Evolutionary conservation across 2,888 invertebrate genomes (phyloP).

Genomic region (Uropetala carovei): DNA sequence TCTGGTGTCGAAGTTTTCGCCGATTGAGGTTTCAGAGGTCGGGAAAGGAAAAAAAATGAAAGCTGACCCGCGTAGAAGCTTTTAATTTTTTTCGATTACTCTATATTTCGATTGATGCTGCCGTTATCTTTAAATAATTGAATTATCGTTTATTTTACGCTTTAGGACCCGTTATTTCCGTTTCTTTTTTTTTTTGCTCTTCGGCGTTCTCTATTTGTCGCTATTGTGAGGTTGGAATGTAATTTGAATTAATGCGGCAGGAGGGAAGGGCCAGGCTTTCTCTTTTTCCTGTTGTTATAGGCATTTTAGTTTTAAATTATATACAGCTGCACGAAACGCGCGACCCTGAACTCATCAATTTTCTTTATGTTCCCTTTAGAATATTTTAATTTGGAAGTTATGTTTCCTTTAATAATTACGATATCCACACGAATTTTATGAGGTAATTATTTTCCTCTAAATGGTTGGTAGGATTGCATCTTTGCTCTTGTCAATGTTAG

Average conservation of each 20-base stretch:
- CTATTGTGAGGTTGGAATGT: slow-evolving; percentile 33
- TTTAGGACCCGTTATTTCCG: slow-evolving; percentile 13
- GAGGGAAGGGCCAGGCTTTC: neutral
- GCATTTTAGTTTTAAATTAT: no score
- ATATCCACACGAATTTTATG: no score
- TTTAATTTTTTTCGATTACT: neutral
- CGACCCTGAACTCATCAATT: no score
- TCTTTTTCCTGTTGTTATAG: neutral
- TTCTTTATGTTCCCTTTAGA: no score
- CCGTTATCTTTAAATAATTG: slow-evolving; percentile 23
- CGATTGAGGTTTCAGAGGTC: neutral
- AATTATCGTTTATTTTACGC: slow-evolving; percentile 33
- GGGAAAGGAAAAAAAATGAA: no score
- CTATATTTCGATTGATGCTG: slow-evolving; percentile 11
- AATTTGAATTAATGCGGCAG: slow-evolving; percentile 36
- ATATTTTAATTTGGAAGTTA: no score
- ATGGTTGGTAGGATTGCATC: no score
- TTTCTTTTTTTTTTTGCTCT: slow-evolving; percentile 7
- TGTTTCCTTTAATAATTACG: no score
- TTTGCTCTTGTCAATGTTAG: no score
- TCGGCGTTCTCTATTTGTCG: slow-evolving; percentile 38
- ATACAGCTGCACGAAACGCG: no score
- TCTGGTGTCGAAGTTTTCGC: neutral
- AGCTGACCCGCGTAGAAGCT: neutral
- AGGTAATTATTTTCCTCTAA: no score